These are phyloP conservation scores for Coccyzus lansbergi DNA, from an alignment of 2,797 vertebrate species.

Conservation along the genomic window DNA sequence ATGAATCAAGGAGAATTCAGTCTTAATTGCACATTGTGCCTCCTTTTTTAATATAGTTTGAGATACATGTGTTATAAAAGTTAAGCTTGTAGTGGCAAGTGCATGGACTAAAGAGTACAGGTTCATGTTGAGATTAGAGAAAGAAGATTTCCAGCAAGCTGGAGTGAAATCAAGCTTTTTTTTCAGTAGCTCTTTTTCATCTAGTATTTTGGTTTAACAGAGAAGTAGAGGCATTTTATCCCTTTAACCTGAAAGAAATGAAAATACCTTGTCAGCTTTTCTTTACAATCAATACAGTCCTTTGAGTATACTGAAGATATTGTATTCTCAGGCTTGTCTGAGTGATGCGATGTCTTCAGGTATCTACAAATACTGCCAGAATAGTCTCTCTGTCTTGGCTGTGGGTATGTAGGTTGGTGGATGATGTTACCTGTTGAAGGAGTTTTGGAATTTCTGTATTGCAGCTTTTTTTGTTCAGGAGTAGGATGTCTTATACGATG, in stretches of 20 bases:
- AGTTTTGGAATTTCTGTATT: not conserved
- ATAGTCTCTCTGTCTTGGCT: not conserved
- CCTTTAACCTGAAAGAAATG: not conserved
- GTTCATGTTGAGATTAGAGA: not conserved
- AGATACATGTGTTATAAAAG: not conserved
- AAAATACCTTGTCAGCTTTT: not conserved
- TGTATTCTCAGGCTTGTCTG: not conserved
- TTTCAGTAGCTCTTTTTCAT: not conserved
- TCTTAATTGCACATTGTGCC: not conserved
- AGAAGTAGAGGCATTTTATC: not conserved
- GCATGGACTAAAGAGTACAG: not conserved
- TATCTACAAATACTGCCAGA: not conserved
- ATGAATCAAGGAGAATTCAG: not conserved
- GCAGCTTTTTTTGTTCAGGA: not conserved
- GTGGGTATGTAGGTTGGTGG: not conserved
- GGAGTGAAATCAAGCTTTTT: not conserved
- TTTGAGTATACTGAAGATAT: accelerated
- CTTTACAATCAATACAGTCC: not conserved
- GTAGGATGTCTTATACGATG: not conserved
- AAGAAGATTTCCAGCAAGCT: not conserved
- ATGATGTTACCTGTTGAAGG: not conserved
- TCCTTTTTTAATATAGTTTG: not conserved
- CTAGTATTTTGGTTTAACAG: not conserved
- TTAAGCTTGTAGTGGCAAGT: not conserved
- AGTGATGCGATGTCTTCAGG: not conserved